Evolutionary conservation across 2,888 invertebrate genomes (phyloP), one percentile per base, ranked within the genome.

Genomic region (Disparrhopalites patrizii): DNA sequence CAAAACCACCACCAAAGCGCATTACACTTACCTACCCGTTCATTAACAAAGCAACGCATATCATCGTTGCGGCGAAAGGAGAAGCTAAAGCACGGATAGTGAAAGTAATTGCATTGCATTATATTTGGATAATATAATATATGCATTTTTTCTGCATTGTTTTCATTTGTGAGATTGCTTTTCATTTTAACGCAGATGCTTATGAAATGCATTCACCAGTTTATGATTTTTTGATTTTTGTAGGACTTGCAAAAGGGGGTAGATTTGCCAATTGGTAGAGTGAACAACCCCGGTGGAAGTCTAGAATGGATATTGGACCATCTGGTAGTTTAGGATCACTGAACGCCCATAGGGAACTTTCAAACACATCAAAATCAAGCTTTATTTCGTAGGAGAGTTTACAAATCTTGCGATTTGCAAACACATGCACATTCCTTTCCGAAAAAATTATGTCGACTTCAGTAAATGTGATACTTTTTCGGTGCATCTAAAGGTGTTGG

Each of bases 1-100:
- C 99, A 0, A 99, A 99, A 79, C 96, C 96, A 20, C 56, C 56
- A 2, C 88, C 93, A 0, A 82, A 84, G 52, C 84, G 99, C 67
- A 86, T 99, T 8, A 99, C 98, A 0, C 82, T 99, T 75, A 97
- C 98, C 0, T 87, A 89, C 72, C 91, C 93, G 0, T 86, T 93
- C 13, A 85, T 99, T 36, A 96, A 96, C 78, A 89, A 88, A 78
- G 90, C 96, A 0, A 85, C 74, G 2, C 64, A 72, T 57, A 73
- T 75, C 36, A 60, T 75, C 18, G 68, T 75, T 52, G 69, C 70
- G 43, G 74, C 73, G 0, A 71, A 72, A 51, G 74, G 74, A 36
- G 68, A 72, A 54, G 69, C 70, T 43, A 75, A 75, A 60, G 68
- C 72, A 66, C 88, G 87, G n/a, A 88, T 92, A 81, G 82, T 94